Base-by-base conservation (phyloP, 2,888 invertebrate genomes). In the Malthinus flaveolus region DNA sequence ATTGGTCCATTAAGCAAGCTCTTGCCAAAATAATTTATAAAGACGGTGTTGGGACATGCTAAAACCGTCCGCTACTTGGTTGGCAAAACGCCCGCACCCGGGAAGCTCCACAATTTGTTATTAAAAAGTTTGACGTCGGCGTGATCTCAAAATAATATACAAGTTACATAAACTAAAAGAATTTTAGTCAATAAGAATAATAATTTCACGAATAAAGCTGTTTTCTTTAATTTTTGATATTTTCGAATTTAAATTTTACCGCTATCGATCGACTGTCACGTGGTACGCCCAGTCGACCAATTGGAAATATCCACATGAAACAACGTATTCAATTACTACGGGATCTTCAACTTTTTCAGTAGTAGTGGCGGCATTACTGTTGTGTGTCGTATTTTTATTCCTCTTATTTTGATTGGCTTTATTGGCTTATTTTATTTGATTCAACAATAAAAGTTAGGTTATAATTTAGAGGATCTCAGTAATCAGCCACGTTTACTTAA, bases 21-120 rank as follows among this genome's bases (percentile, higher is more conserved):
- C 83, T 84, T 88, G 87, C 87, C 87, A 87, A 88, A 88, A 87
- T 87, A 86, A 87, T 87, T 87, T 86, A 85, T 85, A 86, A 84
- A 87, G 85, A 84, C 84, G 83, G 23, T 58, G 66, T 57, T 55
- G 56, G 58, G 63, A 61, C 56, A 64, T 62, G 65, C 70, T 70
- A 70, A 70, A 70, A 66, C 54, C 67, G 69, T 68, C 61, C 68
- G 68, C 70, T 69, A 59, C 61, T 49, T 56, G 55, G 53, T 66
- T 69, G 71, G 68, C 69, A 69, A 49, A 42, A 36, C 57, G 69
- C 70, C 68, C 69, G 66, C 56, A 59, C 65, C 69, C 67, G 66
- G 71, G 70, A 61, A 59, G 57, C 54, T 59, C 53, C 58, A 56
- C 54, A 59, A 61, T 59, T 60, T 63, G 62, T 58, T 63, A 55